A percentile compares a stretch with the other conserved stretches of the same genome.
Conservation (phyloP, 2,888 invertebrate species). For the Leptinotarsa tumamoca region DNA sequence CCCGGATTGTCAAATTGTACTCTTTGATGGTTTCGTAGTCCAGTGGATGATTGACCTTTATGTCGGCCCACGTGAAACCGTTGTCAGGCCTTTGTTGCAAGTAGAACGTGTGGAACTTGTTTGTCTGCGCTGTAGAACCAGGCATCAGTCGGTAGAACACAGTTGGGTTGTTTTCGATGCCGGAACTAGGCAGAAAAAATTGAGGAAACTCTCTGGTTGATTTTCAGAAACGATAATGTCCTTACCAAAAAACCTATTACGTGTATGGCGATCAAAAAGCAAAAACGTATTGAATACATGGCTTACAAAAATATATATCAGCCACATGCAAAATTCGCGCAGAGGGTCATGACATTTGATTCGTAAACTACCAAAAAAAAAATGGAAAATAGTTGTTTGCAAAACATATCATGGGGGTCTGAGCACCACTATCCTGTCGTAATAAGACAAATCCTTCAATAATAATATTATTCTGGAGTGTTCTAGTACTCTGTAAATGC, state of each 20-base stretch:
- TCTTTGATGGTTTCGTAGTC: conserved; percentile 96
- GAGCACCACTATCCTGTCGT: too few relatives aligned
- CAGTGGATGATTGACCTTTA: conserved; percentile 94
- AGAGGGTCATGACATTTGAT: conserved; percentile 36
- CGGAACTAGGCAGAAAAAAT: conserved; percentile 77
- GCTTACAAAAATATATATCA: conserved; percentile 64
- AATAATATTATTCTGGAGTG: too few relatives aligned
- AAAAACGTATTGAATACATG: conserved; percentile 55
- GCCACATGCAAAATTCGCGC: conserved; percentile 61
- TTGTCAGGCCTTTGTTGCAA: conserved; percentile 93
- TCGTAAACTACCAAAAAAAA: conserved; percentile 8
- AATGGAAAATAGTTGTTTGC: neutral
- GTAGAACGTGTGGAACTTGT: conserved; percentile 95
- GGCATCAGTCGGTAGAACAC: conserved; percentile 96
- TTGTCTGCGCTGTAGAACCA: conserved; percentile 95
- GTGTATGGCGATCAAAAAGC: conserved; percentile 59
- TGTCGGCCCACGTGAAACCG: conserved; percentile 94
- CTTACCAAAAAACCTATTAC: conserved; percentile 50
- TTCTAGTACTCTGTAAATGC: too few relatives aligned
- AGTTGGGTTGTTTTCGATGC: conserved; percentile 95
- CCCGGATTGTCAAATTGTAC: conserved; percentile 94
- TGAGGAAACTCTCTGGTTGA: conserved; percentile 6
- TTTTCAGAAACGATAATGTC: conserved; percentile 14
- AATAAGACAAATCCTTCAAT: too few relatives aligned
- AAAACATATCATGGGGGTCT: too few relatives aligned